These are phyloP conservation scores for Drosophila paracracens DNA, from an alignment of 2,888 invertebrate genomes.

Conservation along the genomic window DNA sequence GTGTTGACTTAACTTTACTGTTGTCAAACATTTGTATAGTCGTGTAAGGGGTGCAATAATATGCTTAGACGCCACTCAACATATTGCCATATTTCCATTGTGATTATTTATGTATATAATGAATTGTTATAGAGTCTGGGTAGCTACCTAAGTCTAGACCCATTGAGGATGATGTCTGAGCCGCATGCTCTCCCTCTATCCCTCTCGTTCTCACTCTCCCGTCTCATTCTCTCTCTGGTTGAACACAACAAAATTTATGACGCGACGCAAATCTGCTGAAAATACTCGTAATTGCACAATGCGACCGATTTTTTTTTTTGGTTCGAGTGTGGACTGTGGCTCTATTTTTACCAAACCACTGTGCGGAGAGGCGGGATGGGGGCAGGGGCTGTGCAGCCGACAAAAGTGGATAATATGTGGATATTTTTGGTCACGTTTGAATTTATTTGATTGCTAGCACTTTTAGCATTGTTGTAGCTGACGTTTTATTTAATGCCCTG, in stretches of 20 bases:
- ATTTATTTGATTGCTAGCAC: slow-evolving; percentile 82
- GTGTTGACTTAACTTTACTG: background rate
- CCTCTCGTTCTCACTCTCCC: background rate
- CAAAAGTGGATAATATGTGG: slow-evolving; percentile 79
- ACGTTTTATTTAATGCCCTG: slow-evolving; percentile 78
- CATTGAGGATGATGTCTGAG: slow-evolving; percentile 70
- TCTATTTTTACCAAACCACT: slow-evolving; percentile 33
- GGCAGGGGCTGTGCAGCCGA: slow-evolving; percentile 26
- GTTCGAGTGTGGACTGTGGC: background rate
- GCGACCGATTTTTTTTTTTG: slow-evolving; percentile 14
- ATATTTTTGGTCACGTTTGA: slow-evolving; percentile 83
- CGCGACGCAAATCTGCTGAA: slow-evolving; percentile 78
- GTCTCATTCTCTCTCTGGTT: background rate
- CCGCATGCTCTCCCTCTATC: slow-evolving; percentile 27
- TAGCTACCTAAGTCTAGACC: slow-evolving; percentile 63
- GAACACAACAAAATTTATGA: slow-evolving; percentile 64
- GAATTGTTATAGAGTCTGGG: slow-evolving; percentile 39
- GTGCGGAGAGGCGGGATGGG: background rate
- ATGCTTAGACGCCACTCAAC: slow-evolving; percentile 43
- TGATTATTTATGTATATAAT: slow-evolving; percentile 60
- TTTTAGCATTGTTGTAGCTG: slow-evolving; percentile 80
- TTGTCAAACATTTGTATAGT: background rate
- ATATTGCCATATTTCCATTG: slow-evolving; percentile 57
- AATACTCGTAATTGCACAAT: slow-evolving; percentile 69
- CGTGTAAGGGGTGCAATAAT: slow-evolving; percentile 19